phyloP scores from a whole-genome alignment of 2,888 invertebrate genomes.

The Conus canariensis region DNA sequence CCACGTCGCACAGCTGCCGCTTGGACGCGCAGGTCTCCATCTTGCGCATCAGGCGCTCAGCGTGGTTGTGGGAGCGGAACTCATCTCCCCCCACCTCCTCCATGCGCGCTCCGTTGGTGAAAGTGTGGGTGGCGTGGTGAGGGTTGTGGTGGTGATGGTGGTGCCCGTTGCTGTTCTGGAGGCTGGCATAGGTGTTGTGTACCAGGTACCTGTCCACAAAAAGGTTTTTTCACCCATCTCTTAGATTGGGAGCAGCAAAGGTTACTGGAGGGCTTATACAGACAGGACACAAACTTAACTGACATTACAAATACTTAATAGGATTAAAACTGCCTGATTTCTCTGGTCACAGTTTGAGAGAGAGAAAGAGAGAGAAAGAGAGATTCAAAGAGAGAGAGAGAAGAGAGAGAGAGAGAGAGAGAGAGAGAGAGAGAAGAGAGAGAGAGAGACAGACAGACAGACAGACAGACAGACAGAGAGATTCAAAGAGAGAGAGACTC shows the following conservation, averaged over 20 bases:
- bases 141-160: constrained; percentile 43
- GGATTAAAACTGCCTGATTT: too few relatives aligned
- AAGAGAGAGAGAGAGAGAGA: neutral
- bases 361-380: neutral
- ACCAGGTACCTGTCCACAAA: constrained; percentile 71
- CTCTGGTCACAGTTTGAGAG: neutral
- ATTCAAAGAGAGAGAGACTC: too few relatives aligned
- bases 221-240: neutral
- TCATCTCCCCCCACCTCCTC: constrained; percentile 73
- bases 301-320: too few relatives aligned
- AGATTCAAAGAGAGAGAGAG: too few relatives aligned
- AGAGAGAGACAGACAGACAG: too few relatives aligned
- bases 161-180: constrained; percentile 53
- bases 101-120: constrained; percentile 46
- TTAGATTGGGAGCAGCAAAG: neutral
- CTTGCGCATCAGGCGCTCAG: constrained; percentile 88
- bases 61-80: constrained; percentile 83
- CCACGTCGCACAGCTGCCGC: constrained; percentile 92
- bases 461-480: too few relatives aligned
- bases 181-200: constrained; percentile 72
- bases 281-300: too few relatives aligned
- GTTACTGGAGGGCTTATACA: too few relatives aligned
- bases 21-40: constrained; percentile 91
- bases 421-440: too few relatives aligned
- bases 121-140: constrained; percentile 23